Base-by-base conservation (phyloP, 2,888 invertebrate genomes). In the Heliconius cydno region DNA sequence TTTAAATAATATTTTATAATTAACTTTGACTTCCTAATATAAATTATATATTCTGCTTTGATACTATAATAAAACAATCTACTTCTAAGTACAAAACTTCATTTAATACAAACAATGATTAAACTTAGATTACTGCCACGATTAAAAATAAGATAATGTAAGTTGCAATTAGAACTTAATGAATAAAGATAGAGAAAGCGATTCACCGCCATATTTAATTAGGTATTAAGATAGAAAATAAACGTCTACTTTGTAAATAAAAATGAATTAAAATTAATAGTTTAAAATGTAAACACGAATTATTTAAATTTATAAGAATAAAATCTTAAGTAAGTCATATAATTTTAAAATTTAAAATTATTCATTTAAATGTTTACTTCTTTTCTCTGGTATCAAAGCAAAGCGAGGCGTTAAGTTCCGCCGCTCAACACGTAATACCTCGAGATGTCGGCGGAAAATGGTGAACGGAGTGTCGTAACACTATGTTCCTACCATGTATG, bases 161-260 rank as follows among this genome's bases (percentile, higher is more conserved):
- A 83, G 79, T 81, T 80, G 83, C 83, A 85, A 84, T 84, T 84
- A 85, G 84, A 71, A 83, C 75, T 83, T 83, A 85, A 85, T 87
- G 86, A 87, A 79, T 80, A 80, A 81, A 80, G 78, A 72, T 80
- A 88, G 87, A 87, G 89, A 88, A 89, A 88, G 86, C 86, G 83
- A 85, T 84, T 84, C 86, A 83, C 83, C 84, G 91, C 91, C 86
- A 86, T 88, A 86, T 86, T 88, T 91, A 92, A 92, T 88, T 84
- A 84, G 84, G 92, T 92, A 91, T 89, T 85, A 83, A 85, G 84
- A 84, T 85, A 84, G 85, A 85, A 88, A 87, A 87, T 89, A 88
- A 89, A 88, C 88, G 88, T 87, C 6, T 88, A 90, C 76, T 76
- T 41, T 41, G 41, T 41, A 41, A 41, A 41, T 41, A 41, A 41